Conservation (phyloP, 1,140 invertebrate species). For the Temnothorax curvispinosus region DNA sequence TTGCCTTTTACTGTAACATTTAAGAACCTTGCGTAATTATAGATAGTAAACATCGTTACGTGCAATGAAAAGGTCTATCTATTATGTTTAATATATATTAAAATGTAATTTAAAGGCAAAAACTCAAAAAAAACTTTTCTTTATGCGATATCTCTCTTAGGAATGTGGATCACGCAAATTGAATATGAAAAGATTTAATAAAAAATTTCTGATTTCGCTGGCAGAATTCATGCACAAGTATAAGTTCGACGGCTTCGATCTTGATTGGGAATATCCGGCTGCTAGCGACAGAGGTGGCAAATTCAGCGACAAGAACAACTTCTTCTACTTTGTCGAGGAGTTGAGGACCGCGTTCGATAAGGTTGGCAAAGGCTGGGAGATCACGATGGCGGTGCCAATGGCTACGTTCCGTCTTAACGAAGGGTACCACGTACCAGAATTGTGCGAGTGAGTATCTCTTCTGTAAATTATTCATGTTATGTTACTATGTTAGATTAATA, state of each 20-base stretch:
- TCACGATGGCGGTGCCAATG: constrained; percentile 94
- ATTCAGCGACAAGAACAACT: constrained; percentile 93
- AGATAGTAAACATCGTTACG: neutral
- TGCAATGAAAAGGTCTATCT: neutral
- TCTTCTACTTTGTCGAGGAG: constrained; percentile 94
- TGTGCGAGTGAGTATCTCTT: constrained; percentile 90
- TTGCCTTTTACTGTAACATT: neutral
- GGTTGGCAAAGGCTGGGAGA: constrained; percentile 91
- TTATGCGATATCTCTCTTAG: neutral
- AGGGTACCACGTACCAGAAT: constrained; percentile 94
- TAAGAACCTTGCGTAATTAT: neutral
- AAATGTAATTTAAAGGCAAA: neutral
- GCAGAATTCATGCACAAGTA: constrained; percentile 91
- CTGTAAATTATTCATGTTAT: neutral
- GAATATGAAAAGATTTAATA: neutral
- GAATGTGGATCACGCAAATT: neutral
- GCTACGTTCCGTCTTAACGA: constrained; percentile 94
- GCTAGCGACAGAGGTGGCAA: constrained; percentile 94
- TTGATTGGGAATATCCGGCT: constrained; percentile 95
- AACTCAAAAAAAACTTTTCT: neutral
- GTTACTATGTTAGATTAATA: neutral
- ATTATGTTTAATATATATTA: neutral
- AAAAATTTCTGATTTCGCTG: neutral
- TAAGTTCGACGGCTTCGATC: constrained; percentile 93
- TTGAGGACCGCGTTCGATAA: constrained; percentile 91